phyloP scores from a whole-genome alignment of 2,113 vertebrate species.

The Mastomys natalensis region DNA sequence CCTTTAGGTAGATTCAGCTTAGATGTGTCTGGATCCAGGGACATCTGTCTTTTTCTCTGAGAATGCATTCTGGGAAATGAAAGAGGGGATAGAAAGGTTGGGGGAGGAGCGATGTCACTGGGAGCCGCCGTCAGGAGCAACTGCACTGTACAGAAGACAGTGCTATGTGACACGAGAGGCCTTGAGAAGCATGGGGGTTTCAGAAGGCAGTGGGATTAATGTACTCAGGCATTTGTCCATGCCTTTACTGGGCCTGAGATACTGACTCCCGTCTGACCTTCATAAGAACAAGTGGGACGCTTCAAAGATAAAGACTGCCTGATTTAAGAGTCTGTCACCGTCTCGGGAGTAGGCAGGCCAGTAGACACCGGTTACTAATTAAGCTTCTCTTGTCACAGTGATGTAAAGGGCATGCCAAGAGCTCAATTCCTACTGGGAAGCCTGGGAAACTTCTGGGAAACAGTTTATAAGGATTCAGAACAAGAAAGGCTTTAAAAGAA shows the following conservation, averaged over 20 bases:
- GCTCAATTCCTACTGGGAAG: not conserved
- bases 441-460: not conserved
- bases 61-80: not conserved
- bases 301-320: not conserved
- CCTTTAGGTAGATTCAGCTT: not conserved
- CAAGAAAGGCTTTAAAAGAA: not conserved
- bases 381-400: not conserved
- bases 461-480: not conserved
- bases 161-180: not conserved
- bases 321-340: not conserved
- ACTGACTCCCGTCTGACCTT: not conserved
- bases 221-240: not conserved
- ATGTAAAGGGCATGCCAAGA: not conserved
- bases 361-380: not conserved
- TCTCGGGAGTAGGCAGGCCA: not conserved
- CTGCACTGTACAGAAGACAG: not conserved
- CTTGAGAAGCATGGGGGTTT: not conserved
- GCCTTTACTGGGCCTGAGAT: not conserved
- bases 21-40: not conserved
- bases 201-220: not conserved
- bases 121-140: not conserved
- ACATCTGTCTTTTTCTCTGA: not conserved
- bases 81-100: not conserved
- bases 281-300: not conserved
- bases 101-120: not conserved